Base-by-base conservation (phyloP, 2,888 invertebrate genomes). In the Tethea ocularis region DNA sequence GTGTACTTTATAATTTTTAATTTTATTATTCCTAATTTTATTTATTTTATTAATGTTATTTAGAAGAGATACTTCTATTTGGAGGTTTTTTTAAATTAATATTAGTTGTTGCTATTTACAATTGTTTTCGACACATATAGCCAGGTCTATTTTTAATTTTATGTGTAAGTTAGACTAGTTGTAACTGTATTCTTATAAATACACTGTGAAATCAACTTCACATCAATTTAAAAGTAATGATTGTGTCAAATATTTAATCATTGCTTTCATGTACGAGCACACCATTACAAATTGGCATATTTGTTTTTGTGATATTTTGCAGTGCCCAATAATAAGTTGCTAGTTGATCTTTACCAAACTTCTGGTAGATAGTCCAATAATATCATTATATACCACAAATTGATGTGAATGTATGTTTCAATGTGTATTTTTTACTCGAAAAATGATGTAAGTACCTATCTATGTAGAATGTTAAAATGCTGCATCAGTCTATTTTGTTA, bases 101-200 rank as follows among this genome's bases (percentile, higher is more conserved):
- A 84, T 85, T 83, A 85, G 82, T 89, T 89, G 89, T 91, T 89
- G 86, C 87, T 90, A 89, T 90, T 90, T 90, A 89, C 88, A 89
- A 82, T 88, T 89, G 88, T 90, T 89, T 89, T 83, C 72, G 80
- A 83, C 73, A 82, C 77, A 81, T 82, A 78, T 81, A 80, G 56
- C 77, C 75, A 83, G 77, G 84, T 84, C 83, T 83, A 85, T 84
- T 82, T 78, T 78, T 75, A 79, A 75, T 70, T 71, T 77, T 77
- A 76, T 78, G 64, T 70, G 72, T 80, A 77, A 75, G 65, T 73
- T 71, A 69, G 61, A 62, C 60, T 69, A 72, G 68, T 59, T 58
- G 52, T 66, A 64, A 63, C 62, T 61, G 57, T 62, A 62, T 66
- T n/a, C 52, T 54, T 33, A 33, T 54, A 17, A 41, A n/a, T n/a